Evolutionary conservation across 1,140 invertebrate genomes (phyloP).

Genomic region (Aphaenogaster rudis): DNA sequence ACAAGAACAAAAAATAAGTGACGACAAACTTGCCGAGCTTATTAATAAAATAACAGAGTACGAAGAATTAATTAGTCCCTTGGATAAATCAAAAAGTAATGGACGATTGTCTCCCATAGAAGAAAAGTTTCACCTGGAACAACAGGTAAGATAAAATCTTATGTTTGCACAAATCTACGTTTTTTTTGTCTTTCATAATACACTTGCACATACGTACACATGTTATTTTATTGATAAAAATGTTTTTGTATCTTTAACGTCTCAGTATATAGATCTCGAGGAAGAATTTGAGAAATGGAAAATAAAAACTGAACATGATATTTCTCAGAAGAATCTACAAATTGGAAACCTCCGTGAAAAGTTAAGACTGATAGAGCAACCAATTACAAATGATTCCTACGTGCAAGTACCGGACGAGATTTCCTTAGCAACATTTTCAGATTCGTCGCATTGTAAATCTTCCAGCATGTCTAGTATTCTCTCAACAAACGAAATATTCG

Average conservation of each 20-base stretch:
- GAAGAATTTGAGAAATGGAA: slow-evolving; percentile 90
- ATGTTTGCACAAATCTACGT: background rate
- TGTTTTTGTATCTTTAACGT: slow-evolving; percentile 54
- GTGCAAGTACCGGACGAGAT: slow-evolving; percentile 80
- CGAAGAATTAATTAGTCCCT: slow-evolving; percentile 90
- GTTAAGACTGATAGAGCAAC: slow-evolving; percentile 73
- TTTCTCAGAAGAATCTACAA: slow-evolving; percentile 87
- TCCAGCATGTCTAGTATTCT: slow-evolving; percentile 64
- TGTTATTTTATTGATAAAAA: slow-evolving; percentile 3
- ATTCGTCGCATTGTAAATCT: slow-evolving; percentile 67
- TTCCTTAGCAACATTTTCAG: slow-evolving; percentile 20
- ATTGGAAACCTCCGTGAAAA: slow-evolving; percentile 87
- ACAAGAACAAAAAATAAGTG: slow-evolving; percentile 92
- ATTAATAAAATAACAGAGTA: slow-evolving; percentile 93
- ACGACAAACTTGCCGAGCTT: slow-evolving; percentile 92
- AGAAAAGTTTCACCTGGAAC: slow-evolving; percentile 91
- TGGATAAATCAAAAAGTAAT: slow-evolving; percentile 85
- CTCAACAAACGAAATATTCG: slow-evolving; percentile 49
- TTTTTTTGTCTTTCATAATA: background rate
- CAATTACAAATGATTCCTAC: slow-evolving; percentile 72
- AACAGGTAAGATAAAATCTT: slow-evolving; percentile 85
- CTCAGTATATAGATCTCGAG: slow-evolving; percentile 91
- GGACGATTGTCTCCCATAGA: slow-evolving; percentile 91
- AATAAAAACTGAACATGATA: slow-evolving; percentile 83
- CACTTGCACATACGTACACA: background rate